phyloP scores from a whole-genome alignment of 2,888 invertebrate genomes.

The Cephus rjabovi region DNA sequence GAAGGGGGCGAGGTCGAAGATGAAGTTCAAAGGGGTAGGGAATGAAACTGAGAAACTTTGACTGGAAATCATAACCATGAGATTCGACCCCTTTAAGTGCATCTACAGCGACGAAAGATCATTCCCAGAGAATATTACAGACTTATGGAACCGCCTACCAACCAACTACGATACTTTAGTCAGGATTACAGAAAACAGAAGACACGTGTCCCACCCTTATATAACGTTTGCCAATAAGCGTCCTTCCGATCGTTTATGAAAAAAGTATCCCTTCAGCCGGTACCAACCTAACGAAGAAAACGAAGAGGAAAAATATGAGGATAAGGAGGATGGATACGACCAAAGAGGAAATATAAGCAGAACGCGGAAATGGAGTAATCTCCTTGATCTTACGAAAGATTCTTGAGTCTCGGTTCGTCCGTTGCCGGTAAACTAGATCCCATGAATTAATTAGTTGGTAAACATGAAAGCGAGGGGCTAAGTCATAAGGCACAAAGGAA shows the following conservation, averaged over 20 bases:
- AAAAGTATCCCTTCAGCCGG: not conserved
- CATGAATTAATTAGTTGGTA: conserved; percentile 53
- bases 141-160: not conserved
- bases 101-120: not conserved
- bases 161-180: not conserved
- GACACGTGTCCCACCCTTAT: not conserved
- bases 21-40: not conserved
- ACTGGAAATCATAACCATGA: not conserved
- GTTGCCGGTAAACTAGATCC: conserved; percentile 40
- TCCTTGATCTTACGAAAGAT: conserved; percentile 27
- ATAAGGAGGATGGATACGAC: conserved; percentile 17
- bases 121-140: not conserved
- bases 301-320: conserved; percentile 7
- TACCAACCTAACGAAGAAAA: not conserved
- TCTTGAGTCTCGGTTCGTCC: conserved; percentile 1
- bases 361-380: conserved; percentile 28
- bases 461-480: conserved; percentile 29
- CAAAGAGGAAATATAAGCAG: conserved; percentile 17
- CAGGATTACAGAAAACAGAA: not conserved
- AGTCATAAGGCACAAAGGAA: not conserved
- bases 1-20: not conserved
- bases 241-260: not conserved
- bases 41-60: not conserved
- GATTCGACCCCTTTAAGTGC: not conserved
- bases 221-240: not conserved